A percentile compares a stretch with the other conserved stretches of the same genome.
phyloP scores from a whole-genome alignment of 2,888 invertebrate genomes.

The Andrena trimmerana region DNA sequence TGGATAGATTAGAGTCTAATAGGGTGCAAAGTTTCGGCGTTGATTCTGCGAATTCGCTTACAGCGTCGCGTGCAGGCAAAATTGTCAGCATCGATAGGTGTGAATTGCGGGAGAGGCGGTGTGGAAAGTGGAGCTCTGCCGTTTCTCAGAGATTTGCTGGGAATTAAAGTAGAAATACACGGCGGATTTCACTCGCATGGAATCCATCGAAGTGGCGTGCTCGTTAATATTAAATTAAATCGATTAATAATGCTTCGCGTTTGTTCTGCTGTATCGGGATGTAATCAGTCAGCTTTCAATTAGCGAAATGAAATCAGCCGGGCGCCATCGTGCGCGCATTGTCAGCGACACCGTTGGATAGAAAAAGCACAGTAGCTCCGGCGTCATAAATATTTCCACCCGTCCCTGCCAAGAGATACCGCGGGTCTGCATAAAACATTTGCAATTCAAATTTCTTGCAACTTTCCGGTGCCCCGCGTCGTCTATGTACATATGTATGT shows the following conservation, averaged over 20 bases:
- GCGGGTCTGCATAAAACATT: constrained; percentile 39
- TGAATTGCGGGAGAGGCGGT: background rate
- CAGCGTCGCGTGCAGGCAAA: background rate
- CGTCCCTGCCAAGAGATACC: constrained; percentile 29
- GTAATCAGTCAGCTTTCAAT: constrained; percentile 51
- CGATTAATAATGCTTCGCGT: constrained; percentile 35
- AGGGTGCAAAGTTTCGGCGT: background rate
- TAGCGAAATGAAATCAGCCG: constrained; percentile 52
- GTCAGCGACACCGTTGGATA: constrained; percentile 13
- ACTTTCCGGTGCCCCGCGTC: constrained; percentile 21
- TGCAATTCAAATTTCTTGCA: constrained; percentile 51
- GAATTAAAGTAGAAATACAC: background rate
- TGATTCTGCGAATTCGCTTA: background rate
- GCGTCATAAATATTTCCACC: constrained; percentile 49
- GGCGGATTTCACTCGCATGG: background rate
- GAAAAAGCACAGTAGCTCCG: constrained; percentile 5
- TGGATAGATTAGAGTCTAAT: constrained; percentile 4
- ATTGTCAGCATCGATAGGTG: background rate
- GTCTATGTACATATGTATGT: constrained; percentile 49
- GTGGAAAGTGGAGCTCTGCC: background rate
- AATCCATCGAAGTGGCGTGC: background rate
- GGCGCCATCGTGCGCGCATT: background rate
- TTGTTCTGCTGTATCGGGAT: constrained; percentile 5
- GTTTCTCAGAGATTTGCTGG: too few relatives aligned
- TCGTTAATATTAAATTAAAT: constrained; percentile 33